phyloP scores from a whole-genome alignment of 2,113 vertebrate genomes.

The Prolemur simus region DNA sequence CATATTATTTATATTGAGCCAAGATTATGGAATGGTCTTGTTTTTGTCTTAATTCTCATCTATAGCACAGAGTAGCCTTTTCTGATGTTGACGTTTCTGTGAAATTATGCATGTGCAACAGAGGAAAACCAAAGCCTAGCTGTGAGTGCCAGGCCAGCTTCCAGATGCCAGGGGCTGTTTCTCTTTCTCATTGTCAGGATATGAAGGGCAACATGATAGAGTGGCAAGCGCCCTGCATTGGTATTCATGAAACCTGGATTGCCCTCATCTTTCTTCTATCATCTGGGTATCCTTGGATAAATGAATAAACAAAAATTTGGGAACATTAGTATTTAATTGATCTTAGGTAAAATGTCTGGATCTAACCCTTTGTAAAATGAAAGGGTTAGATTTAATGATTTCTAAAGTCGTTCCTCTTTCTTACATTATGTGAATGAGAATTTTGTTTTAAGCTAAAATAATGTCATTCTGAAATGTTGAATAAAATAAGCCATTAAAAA shows the following conservation, averaged over 20 bases:
- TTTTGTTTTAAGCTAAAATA: background rate
- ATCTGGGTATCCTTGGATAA: background rate
- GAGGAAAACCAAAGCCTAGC: background rate
- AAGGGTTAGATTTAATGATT: background rate
- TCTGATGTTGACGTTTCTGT: background rate
- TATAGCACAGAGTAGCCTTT: background rate
- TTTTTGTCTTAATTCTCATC: background rate
- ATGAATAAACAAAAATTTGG: background rate
- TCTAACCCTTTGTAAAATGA: background rate
- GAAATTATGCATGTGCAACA: background rate
- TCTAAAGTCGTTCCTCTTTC: background rate
- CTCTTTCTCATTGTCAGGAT: background rate
- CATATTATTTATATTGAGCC: background rate
- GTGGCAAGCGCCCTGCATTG: accelerated
- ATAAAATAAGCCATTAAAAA: background rate
- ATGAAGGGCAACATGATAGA: accelerated
- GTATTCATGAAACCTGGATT: background rate
- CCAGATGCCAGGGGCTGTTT: background rate
- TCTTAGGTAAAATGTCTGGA: background rate
- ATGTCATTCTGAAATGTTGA: background rate
- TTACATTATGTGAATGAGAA: background rate
- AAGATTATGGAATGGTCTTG: background rate
- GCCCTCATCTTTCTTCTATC: background rate
- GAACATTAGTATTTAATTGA: background rate
- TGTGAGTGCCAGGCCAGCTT: accelerated